A percentile compares a stretch with the other conserved stretches of the same genome.
Conservation (phyloP, 2,113 vertebrate species). For the Oxyruncus cristatus region DNA sequence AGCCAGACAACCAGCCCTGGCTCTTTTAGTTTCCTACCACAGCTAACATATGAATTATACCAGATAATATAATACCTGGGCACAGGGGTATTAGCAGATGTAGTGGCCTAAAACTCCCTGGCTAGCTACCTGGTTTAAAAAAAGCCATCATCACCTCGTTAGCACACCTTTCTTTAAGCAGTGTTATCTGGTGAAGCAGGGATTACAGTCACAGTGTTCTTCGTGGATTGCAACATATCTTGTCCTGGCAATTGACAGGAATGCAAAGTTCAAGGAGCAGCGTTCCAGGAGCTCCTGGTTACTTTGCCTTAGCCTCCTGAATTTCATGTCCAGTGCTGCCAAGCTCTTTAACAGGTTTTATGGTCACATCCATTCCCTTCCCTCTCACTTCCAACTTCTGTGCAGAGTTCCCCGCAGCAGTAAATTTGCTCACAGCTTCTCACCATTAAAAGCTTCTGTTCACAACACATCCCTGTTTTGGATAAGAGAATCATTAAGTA, state of each 20-base stretch:
- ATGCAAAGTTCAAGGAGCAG: no score
- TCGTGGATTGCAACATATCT: neutral
- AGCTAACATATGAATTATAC: neutral
- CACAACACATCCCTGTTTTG: neutral
- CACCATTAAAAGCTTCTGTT: neutral
- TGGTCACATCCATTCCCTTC: neutral
- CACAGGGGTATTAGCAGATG: neutral
- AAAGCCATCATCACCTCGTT: neutral
- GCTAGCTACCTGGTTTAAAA: neutral
- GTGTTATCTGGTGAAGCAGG: neutral
- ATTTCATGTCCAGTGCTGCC: neutral
- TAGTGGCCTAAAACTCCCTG: neutral
- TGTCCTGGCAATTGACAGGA: neutral
- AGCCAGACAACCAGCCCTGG: neutral
- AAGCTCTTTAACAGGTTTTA: neutral
- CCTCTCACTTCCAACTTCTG: neutral
- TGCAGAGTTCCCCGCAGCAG: neutral
- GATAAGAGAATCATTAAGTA: neutral
- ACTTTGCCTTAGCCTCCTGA: neutral
- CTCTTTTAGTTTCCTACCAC: neutral
- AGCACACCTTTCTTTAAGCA: neutral
- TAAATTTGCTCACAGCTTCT: neutral
- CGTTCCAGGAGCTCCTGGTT: neutral
- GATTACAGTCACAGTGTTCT: fast-evolving
- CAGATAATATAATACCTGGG: neutral